Evolutionary conservation across 2,113 vertebrate species (phyloP).

Genomic region (Daubentonia madagascariensis): DNA sequence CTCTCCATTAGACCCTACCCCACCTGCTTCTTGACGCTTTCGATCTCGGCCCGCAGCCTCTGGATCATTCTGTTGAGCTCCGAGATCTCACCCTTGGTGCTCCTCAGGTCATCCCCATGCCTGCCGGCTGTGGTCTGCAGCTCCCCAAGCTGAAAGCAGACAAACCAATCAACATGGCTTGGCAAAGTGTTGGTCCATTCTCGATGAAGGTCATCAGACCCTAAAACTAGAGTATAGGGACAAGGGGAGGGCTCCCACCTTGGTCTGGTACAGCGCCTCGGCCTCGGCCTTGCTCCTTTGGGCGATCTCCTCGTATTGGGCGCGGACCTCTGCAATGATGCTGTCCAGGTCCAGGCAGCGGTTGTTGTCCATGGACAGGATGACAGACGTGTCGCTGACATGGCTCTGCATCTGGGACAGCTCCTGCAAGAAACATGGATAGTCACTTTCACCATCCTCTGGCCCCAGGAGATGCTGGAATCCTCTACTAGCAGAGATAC

Average conservation of each 20-base stretch:
- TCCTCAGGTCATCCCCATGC: constrained; percentile 91
- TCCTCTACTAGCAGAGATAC: background rate
- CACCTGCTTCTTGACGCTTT: constrained; percentile 92
- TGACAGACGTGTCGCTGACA: constrained; percentile 87
- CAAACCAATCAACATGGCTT: background rate
- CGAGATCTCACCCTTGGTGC: constrained; percentile 89
- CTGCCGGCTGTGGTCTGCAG: constrained; percentile 89
- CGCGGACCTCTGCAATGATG: background rate
- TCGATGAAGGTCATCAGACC: background rate
- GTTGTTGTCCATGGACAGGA: constrained; percentile 70
- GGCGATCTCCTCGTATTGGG: constrained; percentile 36
- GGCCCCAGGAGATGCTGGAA: background rate
- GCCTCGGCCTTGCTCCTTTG: constrained; percentile 65
- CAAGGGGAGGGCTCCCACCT: constrained; percentile 77
- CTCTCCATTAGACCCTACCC: background rate
- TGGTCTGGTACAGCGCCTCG: constrained; percentile 88
- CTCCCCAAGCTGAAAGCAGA: constrained; percentile 87
- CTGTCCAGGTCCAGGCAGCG: constrained; percentile 50
- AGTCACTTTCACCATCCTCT: background rate
- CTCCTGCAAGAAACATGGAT: constrained; percentile 81
- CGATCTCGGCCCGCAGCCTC: constrained; percentile 91
- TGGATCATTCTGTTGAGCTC: constrained; percentile 92
- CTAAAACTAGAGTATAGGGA: background rate
- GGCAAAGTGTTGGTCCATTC: background rate
- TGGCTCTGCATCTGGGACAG: constrained; percentile 87